phyloP scores from a whole-genome alignment of 2,888 invertebrate genomes.

The Blomia tropicalis region DNA sequence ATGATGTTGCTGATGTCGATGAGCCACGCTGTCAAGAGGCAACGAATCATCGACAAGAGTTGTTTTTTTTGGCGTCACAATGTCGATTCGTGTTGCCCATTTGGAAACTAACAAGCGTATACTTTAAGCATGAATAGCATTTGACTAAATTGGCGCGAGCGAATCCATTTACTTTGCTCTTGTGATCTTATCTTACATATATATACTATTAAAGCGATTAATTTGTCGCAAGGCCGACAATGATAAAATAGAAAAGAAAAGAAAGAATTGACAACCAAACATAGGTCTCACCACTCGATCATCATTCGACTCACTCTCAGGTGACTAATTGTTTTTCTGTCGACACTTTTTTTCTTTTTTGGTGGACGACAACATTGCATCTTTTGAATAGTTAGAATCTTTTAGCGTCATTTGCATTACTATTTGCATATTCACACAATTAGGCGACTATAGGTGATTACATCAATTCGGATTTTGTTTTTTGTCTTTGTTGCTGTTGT shows the following conservation, averaged over 20 bases:
- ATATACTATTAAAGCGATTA: constrained; percentile 15
- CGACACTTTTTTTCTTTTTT: background rate
- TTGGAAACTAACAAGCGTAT: background rate
- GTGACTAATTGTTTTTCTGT: background rate
- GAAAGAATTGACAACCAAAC: background rate
- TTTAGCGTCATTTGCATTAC: background rate
- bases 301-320: background rate
- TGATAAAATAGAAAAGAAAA: background rate
- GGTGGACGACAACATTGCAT: background rate
- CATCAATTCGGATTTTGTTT: too few relatives aligned
- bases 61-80: background rate
- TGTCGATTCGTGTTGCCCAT: background rate
- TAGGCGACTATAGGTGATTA: constrained; percentile 2
- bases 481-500: too few relatives aligned
- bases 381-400: background rate
- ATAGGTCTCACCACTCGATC: background rate
- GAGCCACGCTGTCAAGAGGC: too few relatives aligned
- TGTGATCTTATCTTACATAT: background rate
- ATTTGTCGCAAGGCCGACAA: background rate
- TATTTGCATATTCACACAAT: constrained; percentile 13
- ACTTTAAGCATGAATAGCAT: too few relatives aligned
- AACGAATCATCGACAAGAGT: background rate
- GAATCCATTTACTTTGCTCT: background rate
- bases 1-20: too few relatives aligned
- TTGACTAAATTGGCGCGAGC: too few relatives aligned